Conservation (phyloP, 2,888 invertebrate species). For the Girardia tigrina region DNA sequence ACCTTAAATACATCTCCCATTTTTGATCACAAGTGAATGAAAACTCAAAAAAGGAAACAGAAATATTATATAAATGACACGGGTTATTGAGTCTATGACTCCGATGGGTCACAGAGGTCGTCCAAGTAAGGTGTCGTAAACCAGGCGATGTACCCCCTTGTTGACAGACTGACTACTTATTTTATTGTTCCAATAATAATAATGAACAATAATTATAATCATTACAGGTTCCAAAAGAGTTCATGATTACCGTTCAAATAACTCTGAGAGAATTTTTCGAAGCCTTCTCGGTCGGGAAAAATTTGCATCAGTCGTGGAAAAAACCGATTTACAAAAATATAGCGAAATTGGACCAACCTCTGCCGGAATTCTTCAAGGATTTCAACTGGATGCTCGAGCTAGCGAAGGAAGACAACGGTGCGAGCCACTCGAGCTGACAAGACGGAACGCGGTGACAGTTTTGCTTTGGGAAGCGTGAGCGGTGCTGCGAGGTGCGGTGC, state of each 20-base stretch:
- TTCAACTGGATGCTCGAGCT: conserved; percentile 97
- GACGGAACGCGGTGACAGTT: conserved; percentile 5
- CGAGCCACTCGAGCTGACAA: background rate
- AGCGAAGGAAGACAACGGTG: conserved; percentile 37
- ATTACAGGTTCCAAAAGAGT: conserved; percentile 83
- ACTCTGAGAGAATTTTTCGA: conserved; percentile 96
- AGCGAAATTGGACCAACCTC: conserved; percentile 90
- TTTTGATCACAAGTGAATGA: no score
- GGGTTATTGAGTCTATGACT: no score
- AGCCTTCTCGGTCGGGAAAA: conserved; percentile 86
- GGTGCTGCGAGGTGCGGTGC: background rate
- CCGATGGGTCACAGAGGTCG: no score
- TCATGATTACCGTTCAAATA: conserved; percentile 89
- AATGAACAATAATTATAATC: background rate
- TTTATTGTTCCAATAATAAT: no score
- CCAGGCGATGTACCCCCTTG: no score
- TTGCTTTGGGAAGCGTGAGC: background rate
- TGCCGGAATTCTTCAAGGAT: conserved; percentile 98
- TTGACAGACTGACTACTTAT: no score
- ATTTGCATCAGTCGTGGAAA: conserved; percentile 96
- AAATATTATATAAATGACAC: no score
- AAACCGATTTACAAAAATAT: conserved; percentile 99
- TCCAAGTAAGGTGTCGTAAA: no score
- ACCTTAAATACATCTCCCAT: no score
- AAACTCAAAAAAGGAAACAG: no score